Base-by-base conservation (phyloP, 2,797 vertebrate genomes). In the Pachyuromys duprasi region DNA sequence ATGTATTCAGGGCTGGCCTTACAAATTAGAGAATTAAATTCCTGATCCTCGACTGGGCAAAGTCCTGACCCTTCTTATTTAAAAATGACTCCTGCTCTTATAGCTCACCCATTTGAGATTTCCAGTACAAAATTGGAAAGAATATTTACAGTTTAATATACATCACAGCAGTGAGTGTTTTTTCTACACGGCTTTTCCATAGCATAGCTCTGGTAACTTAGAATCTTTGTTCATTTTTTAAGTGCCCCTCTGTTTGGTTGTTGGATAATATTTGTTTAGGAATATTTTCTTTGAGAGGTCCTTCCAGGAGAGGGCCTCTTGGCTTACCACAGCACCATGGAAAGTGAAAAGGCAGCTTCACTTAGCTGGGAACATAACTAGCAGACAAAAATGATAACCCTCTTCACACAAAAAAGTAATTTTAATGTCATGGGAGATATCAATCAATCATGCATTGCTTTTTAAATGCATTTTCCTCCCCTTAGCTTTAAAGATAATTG, bases 281-380 rank as follows among this genome's bases (percentile, higher is more conserved):
- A 91, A 39, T 75, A 60, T 39, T 95, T 95, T 81, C 42, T 86
- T 93, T 82, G 70, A 95, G 93, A 84, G 80, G 36, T 55, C 36
- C 60, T 97, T 60, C 17, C 60, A 39, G 57, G 14, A 79, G 11
- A 39, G 57, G 1, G 60, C 22, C 69, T 39, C 53, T 67, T 49
- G 0, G 15, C 75, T 45, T 72, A 67, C n/a, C 75, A 83, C n/a
- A 78, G 36, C 24, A 15, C 5, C 9, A 88, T 0, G 9, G 65
- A 86, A 90, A 91, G 18, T 22, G 3, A 86, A 78, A 11, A 33
- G 42, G 2, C n/a, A 78, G 15, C 39, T 92, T 84, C 49, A 22
- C 60, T 65, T 62, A 45, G 5, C 62, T 86, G 65, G n/a, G 84
- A 92, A 15, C 89, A 79, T 78, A 80, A 55, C 9, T 63, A 60